These are phyloP conservation scores for Ciconia boyciana DNA, from an alignment of 2,113 vertebrate genomes.

Conservation along the genomic window DNA sequence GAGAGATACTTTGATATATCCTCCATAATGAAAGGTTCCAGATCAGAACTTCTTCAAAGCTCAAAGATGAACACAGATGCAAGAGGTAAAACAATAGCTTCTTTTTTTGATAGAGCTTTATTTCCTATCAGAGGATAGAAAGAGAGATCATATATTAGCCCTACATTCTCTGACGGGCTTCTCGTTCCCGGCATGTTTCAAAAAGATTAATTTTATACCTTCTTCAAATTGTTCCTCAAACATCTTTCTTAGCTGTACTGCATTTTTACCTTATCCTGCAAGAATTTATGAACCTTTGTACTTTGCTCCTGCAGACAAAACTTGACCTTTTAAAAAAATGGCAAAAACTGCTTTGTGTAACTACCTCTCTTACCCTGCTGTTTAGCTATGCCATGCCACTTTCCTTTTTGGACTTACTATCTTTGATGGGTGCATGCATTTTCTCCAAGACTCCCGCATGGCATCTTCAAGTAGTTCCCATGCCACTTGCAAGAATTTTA, in stretches of 20 bases:
- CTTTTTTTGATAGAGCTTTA: not conserved
- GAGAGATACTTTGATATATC: not conserved
- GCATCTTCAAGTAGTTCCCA: not conserved
- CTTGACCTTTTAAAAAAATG: not conserved
- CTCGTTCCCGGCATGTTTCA: not conserved
- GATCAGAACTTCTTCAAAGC: not conserved
- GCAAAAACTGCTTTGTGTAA: not conserved
- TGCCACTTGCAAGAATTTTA: not conserved
- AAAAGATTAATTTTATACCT: not conserved
- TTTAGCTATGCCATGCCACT: not conserved
- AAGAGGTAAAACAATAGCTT: not conserved
- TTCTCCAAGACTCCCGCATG: not conserved
- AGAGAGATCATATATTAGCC: not conserved
- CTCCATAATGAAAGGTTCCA: not conserved
- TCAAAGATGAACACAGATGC: not conserved
- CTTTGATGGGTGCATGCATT: not conserved
- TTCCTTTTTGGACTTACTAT: not conserved
- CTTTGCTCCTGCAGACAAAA: not conserved
- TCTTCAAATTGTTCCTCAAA: not conserved
- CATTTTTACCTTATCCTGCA: not conserved
- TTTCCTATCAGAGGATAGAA: not conserved
- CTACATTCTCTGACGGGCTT: not conserved
- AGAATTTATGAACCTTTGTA: not conserved
- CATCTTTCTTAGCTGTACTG: not conserved
- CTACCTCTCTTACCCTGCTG: not conserved